phyloP scores from a whole-genome alignment of 2,113 vertebrate genomes.

The Daphoenositta chrysoptera region DNA sequence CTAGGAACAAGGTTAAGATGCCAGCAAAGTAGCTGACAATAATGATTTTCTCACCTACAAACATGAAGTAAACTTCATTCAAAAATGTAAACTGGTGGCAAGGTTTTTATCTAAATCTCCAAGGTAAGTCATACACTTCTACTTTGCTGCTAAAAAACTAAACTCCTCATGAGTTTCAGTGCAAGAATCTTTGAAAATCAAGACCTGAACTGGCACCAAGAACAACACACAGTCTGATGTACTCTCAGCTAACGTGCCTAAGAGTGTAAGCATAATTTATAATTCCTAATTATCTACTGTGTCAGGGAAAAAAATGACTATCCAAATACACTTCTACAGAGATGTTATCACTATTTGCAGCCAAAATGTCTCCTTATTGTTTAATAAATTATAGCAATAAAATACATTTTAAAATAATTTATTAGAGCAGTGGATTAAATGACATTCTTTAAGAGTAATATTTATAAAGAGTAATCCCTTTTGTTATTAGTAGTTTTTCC shows the following conservation, averaged over 20 bases:
- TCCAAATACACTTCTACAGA: slow-evolving; percentile 26
- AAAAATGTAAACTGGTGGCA: not conserved
- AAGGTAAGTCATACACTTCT: not conserved
- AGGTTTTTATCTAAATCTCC: not conserved
- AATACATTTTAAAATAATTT: slow-evolving; percentile 64
- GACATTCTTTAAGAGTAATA: slow-evolving; percentile 57
- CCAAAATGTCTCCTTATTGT: slow-evolving; percentile 60
- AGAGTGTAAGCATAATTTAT: slow-evolving; percentile 38
- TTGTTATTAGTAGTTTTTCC: slow-evolving; percentile 47
- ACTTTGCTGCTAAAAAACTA: not conserved
- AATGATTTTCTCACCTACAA: not conserved
- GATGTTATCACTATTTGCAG: slow-evolving; percentile 47
- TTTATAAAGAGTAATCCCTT: slow-evolving; percentile 57
- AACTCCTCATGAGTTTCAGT: not conserved
- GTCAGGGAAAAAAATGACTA: slow-evolving; percentile 5
- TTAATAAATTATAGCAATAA: slow-evolving; percentile 65
- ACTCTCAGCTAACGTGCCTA: not conserved
- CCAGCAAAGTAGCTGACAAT: not conserved
- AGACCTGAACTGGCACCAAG: slow-evolving; percentile 18
- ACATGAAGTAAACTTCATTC: not conserved
- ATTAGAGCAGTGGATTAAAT: slow-evolving; percentile 54
- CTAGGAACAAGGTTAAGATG: not conserved
- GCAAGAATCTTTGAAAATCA: not conserved
- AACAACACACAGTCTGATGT: not conserved
- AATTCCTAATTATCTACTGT: slow-evolving; percentile 48